phyloP scores from a whole-genome alignment of 2,888 invertebrate species.

The Drosophila paranaensis region DNA sequence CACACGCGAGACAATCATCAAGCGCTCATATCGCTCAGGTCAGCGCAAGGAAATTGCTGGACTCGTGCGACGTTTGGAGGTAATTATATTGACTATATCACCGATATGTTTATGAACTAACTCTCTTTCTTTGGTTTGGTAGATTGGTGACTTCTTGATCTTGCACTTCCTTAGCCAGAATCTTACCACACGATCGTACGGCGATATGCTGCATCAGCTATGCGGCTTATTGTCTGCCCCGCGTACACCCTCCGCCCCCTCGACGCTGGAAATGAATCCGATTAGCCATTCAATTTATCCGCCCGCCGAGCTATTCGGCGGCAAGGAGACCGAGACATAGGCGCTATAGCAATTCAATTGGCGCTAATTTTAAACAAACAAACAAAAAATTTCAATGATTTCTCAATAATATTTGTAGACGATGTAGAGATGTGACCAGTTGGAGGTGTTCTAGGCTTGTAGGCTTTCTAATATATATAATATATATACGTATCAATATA shows the following conservation, averaged over 20 bases:
- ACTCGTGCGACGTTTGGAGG: conserved; percentile 93
- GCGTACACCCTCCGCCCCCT: conserved; percentile 93
- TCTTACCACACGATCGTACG: conserved; percentile 92
- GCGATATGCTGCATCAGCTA: conserved; percentile 92
- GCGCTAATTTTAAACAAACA: conserved; percentile 35
- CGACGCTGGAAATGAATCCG: conserved; percentile 94
- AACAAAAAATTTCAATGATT: conserved; percentile 73
- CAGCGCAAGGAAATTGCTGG: conserved; percentile 90
- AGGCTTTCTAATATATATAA: conserved; percentile 43
- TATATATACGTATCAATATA: conserved; percentile 8
- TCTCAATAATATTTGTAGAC: conserved; percentile 78
- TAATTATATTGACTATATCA: conserved; percentile 72
- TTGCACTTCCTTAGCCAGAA: conserved; percentile 94
- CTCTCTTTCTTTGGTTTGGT: conserved; percentile 25
- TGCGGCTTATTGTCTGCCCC: conserved; percentile 86
- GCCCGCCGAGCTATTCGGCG: conserved; percentile 88
- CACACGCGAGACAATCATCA: conserved; percentile 92
- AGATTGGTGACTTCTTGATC: conserved; percentile 95
- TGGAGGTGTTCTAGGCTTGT: conserved; percentile 59
- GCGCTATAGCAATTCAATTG: conserved; percentile 29
- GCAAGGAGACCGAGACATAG: conserved; percentile 94
- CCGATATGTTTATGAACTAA: background rate
- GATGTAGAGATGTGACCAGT: conserved; percentile 37
- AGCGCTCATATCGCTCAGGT: conserved; percentile 91
- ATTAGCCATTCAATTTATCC: conserved; percentile 94